These are phyloP conservation scores for Rhynchonycteris naso DNA, from an alignment of 2,797 vertebrate species.

Conservation along the genomic window DNA sequence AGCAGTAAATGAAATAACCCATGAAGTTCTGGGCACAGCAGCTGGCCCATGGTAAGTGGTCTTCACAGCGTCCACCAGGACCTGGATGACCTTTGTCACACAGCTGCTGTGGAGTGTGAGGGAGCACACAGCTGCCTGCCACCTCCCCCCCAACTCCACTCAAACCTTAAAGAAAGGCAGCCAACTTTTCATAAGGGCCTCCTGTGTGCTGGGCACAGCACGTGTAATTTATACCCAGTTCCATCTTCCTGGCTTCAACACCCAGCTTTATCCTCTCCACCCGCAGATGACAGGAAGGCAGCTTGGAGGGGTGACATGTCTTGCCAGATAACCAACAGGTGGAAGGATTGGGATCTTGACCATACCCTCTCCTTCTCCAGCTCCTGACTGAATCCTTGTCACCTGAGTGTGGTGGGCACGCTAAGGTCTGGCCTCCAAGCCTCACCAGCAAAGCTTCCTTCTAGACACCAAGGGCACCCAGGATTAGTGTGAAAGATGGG, in stretches of 20 bases:
- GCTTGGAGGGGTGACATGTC: neutral
- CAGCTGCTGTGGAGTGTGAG: neutral
- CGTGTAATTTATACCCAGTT: too few species aligned
- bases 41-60: neutral
- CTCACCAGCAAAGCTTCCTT: neutral
- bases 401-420: neutral
- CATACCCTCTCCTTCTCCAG: neutral
- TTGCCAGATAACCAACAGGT: neutral
- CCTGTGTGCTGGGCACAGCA: rapidly evolving
- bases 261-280: neutral
- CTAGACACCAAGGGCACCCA: neutral
- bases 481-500: neutral
- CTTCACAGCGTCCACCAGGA: neutral
- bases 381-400: neutral
- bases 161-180: neutral
- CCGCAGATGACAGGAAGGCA: neutral
- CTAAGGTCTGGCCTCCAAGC: neutral
- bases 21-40: rapidly evolving
- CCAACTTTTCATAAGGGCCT: neutral
- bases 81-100: rapidly evolving
- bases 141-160: neutral
- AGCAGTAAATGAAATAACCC: neutral
- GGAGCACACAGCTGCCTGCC: neutral
- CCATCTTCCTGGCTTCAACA: neutral
- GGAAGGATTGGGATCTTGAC: neutral